phyloP scores from a whole-genome alignment of 2,797 vertebrate species.

The Pelochelys cantorii region DNA sequence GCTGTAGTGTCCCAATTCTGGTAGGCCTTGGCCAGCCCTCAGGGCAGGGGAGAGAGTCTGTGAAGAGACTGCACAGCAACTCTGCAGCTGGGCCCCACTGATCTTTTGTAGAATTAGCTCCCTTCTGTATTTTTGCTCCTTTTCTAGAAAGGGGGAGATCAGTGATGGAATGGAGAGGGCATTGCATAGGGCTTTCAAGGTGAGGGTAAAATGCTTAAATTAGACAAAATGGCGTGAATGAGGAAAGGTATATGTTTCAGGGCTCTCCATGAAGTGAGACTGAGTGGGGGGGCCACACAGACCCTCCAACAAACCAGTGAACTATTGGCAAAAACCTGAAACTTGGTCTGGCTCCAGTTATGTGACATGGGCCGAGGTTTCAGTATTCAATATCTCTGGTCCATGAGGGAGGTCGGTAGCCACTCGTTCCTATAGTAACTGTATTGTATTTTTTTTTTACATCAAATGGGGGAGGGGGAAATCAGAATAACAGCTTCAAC shows the following conservation, averaged over 20 bases:
- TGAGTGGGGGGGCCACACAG: too few relatives aligned
- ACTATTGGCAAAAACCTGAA: background rate
- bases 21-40: background rate
- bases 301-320: background rate
- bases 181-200: background rate
- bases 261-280: background rate
- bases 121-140: background rate
- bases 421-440: background rate
- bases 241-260: background rate
- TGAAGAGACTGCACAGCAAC: background rate
- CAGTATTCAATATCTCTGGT: background rate
- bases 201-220: background rate
- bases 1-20: background rate
- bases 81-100: background rate
- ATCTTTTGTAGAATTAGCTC: background rate
- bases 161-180: background rate
- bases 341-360: background rate
- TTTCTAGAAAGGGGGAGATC: background rate
- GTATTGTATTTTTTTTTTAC: background rate
- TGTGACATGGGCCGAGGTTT: background rate
- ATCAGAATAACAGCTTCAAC: background rate
- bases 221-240: background rate
- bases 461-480: background rate
- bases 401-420: background rate
- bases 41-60: rapidly evolving